phyloP scores from a whole-genome alignment of 2,888 invertebrate genomes.

The Teinopalpus imperialis region DNA sequence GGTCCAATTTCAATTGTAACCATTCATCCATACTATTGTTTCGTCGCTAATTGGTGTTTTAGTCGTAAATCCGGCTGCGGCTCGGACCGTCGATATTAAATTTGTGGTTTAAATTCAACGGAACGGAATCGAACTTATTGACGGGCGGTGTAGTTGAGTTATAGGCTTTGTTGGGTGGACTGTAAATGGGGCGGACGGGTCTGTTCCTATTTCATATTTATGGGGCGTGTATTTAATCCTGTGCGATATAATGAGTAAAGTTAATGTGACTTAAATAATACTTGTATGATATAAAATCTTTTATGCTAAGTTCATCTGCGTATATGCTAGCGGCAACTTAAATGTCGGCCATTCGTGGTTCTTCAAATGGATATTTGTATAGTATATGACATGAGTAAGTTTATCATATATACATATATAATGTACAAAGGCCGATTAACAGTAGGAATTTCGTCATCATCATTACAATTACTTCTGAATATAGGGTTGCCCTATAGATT shows the following conservation, averaged over 20 bases:
- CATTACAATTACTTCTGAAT: too few relatives aligned
- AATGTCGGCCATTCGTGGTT: too few relatives aligned
- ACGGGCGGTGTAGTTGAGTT: slow-evolving; percentile 15
- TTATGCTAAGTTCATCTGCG: too few relatives aligned
- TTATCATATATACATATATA: too few relatives aligned
- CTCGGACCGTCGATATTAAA: slow-evolving; percentile 19
- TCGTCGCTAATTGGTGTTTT: slow-evolving; percentile 23
- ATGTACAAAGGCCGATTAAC: too few relatives aligned
- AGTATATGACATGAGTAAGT: too few relatives aligned
- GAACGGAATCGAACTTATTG: slow-evolving; percentile 25
- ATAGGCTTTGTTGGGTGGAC: slow-evolving; percentile 2
- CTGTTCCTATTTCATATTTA: slow-evolving; percentile 11
- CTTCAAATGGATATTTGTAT: too few relatives aligned
- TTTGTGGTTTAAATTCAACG: slow-evolving; percentile 24
- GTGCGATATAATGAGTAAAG: not conserved
- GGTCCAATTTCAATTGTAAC: slow-evolving; percentile 3
- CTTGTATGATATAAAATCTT: too few relatives aligned
- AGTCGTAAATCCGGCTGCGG: slow-evolving; percentile 21
- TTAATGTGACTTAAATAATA: too few relatives aligned
- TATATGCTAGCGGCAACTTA: too few relatives aligned
- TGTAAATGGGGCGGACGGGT: slow-evolving; percentile 4
- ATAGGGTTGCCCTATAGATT: too few relatives aligned
- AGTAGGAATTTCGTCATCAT: too few relatives aligned
- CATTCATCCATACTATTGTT: slow-evolving; percentile 13
- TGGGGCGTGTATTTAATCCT: not conserved